Conservation (phyloP, 2,113 vertebrate species). For the Centrocercus urophasianus region DNA sequence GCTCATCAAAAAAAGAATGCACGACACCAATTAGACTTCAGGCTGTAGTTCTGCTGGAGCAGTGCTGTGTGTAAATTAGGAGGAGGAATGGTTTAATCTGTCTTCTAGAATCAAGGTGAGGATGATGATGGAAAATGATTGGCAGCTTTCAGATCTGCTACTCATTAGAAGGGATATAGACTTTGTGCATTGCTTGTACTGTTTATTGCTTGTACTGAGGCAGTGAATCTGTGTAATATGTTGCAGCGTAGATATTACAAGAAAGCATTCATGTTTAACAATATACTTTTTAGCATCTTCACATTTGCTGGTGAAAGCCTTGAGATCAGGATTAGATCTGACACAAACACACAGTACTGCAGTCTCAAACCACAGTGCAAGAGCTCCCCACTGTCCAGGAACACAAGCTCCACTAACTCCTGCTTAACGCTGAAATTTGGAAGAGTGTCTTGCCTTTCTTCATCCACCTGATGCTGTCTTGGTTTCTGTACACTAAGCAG, state of each 20-base stretch:
- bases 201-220: background rate
- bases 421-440: rapidly evolving
- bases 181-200: background rate
- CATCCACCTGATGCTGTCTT: background rate
- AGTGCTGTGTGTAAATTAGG: background rate
- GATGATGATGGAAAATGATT: background rate
- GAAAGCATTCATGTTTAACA: background rate
- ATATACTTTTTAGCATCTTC: background rate
- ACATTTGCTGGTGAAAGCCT: background rate
- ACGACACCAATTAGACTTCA: background rate
- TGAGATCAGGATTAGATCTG: background rate
- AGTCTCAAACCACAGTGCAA: background rate
- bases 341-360: too few relatives aligned
- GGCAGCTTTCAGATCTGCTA: background rate
- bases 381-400: background rate
- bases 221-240: background rate
- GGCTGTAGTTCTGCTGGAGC: background rate
- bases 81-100: background rate
- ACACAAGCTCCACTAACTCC: background rate
- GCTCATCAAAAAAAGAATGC: background rate
- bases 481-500: background rate
- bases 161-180: background rate
- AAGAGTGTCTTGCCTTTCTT: background rate
- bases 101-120: background rate
- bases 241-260: background rate